Evolutionary conservation across 2,888 invertebrate species (phyloP).

Genomic region (Nowickia ferox): DNA sequence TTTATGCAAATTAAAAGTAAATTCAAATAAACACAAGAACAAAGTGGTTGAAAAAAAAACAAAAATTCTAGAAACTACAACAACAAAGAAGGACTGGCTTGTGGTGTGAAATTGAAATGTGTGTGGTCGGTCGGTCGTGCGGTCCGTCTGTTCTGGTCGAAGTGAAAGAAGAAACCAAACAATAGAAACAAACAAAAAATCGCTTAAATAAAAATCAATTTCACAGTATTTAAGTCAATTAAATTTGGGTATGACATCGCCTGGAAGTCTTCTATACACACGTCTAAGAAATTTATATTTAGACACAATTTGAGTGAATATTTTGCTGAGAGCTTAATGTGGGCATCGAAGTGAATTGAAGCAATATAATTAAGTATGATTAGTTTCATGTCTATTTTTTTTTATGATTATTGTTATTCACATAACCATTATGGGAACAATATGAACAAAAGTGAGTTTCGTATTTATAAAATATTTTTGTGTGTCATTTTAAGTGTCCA

Average conservation of each 20-base stretch:
- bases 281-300: neutral
- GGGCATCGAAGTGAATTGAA: constrained; percentile 40
- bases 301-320: neutral
- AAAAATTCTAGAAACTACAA: neutral
- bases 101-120: neutral
- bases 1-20: constrained; percentile 58
- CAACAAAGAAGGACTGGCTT: neutral
- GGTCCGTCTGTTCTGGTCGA: neutral
- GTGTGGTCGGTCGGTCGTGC: constrained; percentile 20
- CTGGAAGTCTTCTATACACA: neutral
- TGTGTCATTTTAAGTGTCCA: neutral
- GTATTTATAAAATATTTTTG: neutral
- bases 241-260: constrained; percentile 23
- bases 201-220: constrained; percentile 48
- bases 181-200: neutral
- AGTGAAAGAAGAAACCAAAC: neutral
- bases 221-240: constrained; percentile 55
- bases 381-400: neutral
- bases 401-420: neutral
- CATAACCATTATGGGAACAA: constrained; percentile 20
- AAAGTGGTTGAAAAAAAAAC: constrained; percentile 8
- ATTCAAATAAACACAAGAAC: constrained; percentile 32
- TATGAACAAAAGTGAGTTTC: neutral
- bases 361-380: constrained; percentile 26
- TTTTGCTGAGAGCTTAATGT: constrained; percentile 7